These are phyloP conservation scores for Drosophila busckii DNA, from an alignment of 1,140 invertebrate species.

Conservation along the genomic window DNA sequence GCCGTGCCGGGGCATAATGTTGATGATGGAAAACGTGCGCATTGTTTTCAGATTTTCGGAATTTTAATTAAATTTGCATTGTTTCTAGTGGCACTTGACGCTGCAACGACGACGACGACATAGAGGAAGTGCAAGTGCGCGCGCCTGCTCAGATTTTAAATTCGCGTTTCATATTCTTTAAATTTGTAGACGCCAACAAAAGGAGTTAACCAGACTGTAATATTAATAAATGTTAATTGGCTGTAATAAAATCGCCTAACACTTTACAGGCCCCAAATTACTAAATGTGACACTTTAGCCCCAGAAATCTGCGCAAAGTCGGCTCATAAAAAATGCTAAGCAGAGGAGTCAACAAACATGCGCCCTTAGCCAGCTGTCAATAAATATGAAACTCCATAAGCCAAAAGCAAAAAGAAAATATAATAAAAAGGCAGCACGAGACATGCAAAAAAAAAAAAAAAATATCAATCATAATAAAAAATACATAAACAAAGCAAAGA, in stretches of 20 bases:
- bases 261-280: slow-evolving; percentile 34
- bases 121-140: not conserved
- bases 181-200: slow-evolving; percentile 13
- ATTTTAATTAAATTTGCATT: slow-evolving; percentile 69
- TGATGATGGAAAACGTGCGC: slow-evolving; percentile 54
- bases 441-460: slow-evolving; percentile 4
- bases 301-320: slow-evolving; percentile 2
- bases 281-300: slow-evolving; percentile 39
- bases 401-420: slow-evolving; percentile 5
- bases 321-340: slow-evolving; percentile 48
- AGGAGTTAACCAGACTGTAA: slow-evolving; percentile 3
- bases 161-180: slow-evolving; percentile 50
- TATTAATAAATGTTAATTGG: too few species aligned
- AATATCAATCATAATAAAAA: slow-evolving; percentile 52
- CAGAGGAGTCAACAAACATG: slow-evolving; percentile 47
- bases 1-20: slow-evolving; percentile 44
- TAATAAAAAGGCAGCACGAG: not conserved
- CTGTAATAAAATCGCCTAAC: slow-evolving; percentile 19
- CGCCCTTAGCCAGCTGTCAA: slow-evolving; percentile 44
- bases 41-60: slow-evolving; percentile 63
- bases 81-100: slow-evolving; percentile 54
- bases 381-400: slow-evolving; percentile 39
- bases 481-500: slow-evolving; percentile 47
- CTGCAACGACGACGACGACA: slow-evolving; percentile 13
- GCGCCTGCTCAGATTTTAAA: slow-evolving; percentile 43